Evolutionary conservation across 1,140 invertebrate species (phyloP), one percentile per base, ranked within the genome.

Genomic region (Goniozus legneri): DNA sequence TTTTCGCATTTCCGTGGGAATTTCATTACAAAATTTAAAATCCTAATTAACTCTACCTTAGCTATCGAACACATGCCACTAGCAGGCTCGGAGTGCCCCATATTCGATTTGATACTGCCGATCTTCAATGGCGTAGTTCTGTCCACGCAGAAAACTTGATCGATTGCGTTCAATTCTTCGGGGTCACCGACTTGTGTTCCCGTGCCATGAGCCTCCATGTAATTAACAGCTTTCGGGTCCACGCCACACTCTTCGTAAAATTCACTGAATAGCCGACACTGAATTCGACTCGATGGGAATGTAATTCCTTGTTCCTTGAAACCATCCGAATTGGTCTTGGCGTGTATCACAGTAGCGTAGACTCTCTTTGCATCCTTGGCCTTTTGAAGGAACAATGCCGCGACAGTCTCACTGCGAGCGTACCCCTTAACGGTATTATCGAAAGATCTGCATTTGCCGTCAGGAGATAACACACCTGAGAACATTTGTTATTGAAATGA

Each of bases 181-280:
- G 87, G 86, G 73, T 95, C 95, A 21, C 87, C 87, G 2, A 87
- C 85, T 57, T 76, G 77, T 2, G 91, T 86, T 46, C 83, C 84
- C 22, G 93, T 96, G 34, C 92, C 93, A 69, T 97, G 94, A 44
- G 91, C 89, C 73, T 97, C 95, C 10, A 97, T 79, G 64, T 86
- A 97, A 30, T 82, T 82, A 13, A 97, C 73, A 7, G 71, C 73
- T 3, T 67, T 76, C 0, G 92, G 91, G 46, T 84, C 76, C 6
- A 96, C 64, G 24, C 82, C 79, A 52, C 88, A 86, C 62, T 95
- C 91, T 24, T 82, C 73, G 65, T 96, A 97, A 56, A 95, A 88
- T 64, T 94, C 88, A 21, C 80, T 71, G 0, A 97, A 73, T 1
- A 97, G 75, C 42, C 80, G 75, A 52, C 86, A 84, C 73, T 97